Evolutionary conservation across 2,113 vertebrate genomes (phyloP).

Genomic region (Burhinus bistriatus): DNA sequence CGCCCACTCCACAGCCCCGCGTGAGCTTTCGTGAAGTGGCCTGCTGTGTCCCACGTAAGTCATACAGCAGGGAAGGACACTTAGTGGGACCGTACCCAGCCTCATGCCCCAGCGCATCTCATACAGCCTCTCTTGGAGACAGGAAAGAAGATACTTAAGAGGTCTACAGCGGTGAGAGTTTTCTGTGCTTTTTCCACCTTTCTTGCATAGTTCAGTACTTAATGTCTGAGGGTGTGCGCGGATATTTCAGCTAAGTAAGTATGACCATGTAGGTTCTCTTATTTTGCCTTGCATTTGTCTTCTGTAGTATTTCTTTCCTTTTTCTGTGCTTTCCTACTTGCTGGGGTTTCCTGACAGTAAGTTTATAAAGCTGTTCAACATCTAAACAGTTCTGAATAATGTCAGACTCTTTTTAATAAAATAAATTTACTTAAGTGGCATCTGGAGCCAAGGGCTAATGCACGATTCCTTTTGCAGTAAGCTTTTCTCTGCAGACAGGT

Average conservation of each 20-base stretch:
- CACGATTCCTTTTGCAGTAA: neutral
- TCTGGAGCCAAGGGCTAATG: neutral
- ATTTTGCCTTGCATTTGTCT: neutral
- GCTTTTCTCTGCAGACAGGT: slow-evolving; percentile 1
- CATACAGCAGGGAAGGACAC: fast-evolving
- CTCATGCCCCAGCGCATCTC: neutral
- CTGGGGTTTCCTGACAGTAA: neutral
- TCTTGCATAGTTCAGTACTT: neutral
- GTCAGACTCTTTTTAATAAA: neutral
- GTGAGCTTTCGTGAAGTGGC: fast-evolving
- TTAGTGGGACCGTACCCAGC: neutral
- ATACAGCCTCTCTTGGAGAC: neutral
- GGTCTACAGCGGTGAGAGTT: neutral
- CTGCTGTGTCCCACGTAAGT: fast-evolving
- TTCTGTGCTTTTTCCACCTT: neutral
- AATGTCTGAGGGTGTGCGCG: neutral
- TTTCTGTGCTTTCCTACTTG: neutral
- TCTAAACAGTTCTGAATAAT: neutral
- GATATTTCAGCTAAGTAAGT: neutral
- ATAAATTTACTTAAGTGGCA: neutral
- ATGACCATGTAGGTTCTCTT: neutral
- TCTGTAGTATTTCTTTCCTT: neutral
- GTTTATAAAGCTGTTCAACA: neutral
- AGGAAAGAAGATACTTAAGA: neutral
- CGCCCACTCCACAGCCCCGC: neutral